These are phyloP conservation scores for Rhizomys pruinosus DNA, from an alignment of 2,113 vertebrate genomes.

Conservation along the genomic window DNA sequence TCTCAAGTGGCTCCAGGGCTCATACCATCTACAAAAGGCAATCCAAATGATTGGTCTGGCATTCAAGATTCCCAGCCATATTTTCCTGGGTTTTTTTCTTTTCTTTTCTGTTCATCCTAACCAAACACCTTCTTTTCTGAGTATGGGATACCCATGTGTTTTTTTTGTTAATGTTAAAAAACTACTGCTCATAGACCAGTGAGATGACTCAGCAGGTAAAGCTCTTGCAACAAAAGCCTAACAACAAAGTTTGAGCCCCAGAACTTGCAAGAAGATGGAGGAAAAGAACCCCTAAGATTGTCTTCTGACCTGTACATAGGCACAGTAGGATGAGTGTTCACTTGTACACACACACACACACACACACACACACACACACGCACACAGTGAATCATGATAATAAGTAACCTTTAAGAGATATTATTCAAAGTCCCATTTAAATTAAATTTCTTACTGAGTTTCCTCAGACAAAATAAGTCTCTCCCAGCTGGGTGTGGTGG, in stretches of 20 bases:
- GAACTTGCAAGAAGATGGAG: not conserved
- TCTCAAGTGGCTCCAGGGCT: not conserved
- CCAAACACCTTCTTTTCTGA: not conserved
- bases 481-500: too few relatives aligned
- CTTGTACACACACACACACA: not conserved
- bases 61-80: not conserved
- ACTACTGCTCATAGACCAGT: not conserved
- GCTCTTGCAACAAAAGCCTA: not conserved
- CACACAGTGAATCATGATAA: not conserved
- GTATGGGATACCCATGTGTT: not conserved
- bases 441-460: not conserved
- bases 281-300: not conserved
- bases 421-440: not conserved
- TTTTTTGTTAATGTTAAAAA: not conserved
- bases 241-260: not conserved
- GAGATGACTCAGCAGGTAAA: not conserved
- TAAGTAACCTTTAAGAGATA: not conserved
- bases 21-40: not conserved
- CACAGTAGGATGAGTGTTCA: too few relatives aligned
- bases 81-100: not conserved
- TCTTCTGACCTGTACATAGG: not conserved
- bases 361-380: not conserved
- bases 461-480: not conserved
- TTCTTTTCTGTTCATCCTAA: conserved; percentile 11
- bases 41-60: not conserved